A percentile compares a stretch with the other conserved stretches of the same genome.
These are phyloP conservation scores for Marmota monax DNA, from an alignment of 2,113 vertebrate genomes.

Conservation along the genomic window DNA sequence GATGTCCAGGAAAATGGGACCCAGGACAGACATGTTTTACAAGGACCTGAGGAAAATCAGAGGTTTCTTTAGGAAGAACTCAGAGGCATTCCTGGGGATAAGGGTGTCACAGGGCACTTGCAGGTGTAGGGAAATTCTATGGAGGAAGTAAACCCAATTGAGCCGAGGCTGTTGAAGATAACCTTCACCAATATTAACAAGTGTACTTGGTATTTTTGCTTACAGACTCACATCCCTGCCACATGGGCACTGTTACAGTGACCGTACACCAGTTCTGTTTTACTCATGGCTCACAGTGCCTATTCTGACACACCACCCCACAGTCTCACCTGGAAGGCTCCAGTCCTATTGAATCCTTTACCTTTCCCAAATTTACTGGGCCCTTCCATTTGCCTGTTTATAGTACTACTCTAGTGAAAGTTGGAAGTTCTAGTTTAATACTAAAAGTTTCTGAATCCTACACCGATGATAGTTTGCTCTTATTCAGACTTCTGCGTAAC, in stretches of 20 bases:
- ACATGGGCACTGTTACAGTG: no score
- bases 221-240: neutral
- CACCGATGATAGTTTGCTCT: neutral
- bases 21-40: neutral
- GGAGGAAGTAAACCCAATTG: neutral
- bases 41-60: neutral
- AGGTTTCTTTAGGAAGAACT: neutral
- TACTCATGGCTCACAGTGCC: neutral
- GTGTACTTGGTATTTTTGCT: neutral
- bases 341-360: neutral
- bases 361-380: neutral
- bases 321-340: neutral
- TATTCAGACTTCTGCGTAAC: neutral
- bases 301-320: neutral
- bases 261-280: neutral
- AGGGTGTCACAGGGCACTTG: no score
- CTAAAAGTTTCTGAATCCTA: neutral
- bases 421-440: neutral
- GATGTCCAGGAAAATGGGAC: neutral
- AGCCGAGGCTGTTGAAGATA: neutral
- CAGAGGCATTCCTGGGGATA: no score
- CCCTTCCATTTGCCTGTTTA: neutral
- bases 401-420: neutral
- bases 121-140: neutral
- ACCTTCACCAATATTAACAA: neutral